A percentile compares a stretch with the other conserved stretches of the same genome.
These are phyloP conservation scores for Cosmia pyralina DNA, from an alignment of 2,888 invertebrate species.

Conservation along the genomic window DNA sequence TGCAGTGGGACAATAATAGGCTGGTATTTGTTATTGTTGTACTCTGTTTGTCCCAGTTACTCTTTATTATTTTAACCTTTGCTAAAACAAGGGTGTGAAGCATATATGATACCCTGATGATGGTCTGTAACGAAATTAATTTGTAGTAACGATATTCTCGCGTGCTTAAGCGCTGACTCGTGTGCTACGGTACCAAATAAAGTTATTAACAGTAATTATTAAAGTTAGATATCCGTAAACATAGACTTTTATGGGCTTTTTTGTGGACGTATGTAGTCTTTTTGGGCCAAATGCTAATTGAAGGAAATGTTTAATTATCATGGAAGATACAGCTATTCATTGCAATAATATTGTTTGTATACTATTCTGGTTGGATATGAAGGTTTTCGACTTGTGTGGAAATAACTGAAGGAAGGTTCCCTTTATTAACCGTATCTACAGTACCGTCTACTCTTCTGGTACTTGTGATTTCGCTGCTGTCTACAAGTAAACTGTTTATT, in stretches of 20 bases:
- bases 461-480: not conserved
- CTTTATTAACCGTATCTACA: too few species aligned
- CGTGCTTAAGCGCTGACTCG: conserved; percentile 55
- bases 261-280: not conserved
- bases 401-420: too few species aligned
- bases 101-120: conserved; percentile 33
- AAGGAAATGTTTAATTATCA: not conserved
- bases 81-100: conserved; percentile 50
- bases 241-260: conserved; percentile 19
- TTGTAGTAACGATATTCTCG: conserved; percentile 60
- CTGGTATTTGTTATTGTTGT: not conserved
- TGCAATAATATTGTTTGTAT: too few species aligned
- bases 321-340: not conserved
- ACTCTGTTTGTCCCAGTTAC: not conserved
- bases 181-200: conserved; percentile 32
- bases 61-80: conserved; percentile 9
- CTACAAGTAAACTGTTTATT: too few species aligned
- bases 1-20: too few species aligned
- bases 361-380: too few species aligned
- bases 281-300: not conserved
- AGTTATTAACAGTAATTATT: conserved; percentile 50
- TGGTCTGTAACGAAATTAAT: conserved; percentile 46
- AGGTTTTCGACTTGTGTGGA: too few species aligned
- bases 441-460: not conserved
- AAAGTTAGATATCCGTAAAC: conserved; percentile 52